Conservation (phyloP, 2,113 vertebrate genomes). For the Hassar affinis region DNA sequence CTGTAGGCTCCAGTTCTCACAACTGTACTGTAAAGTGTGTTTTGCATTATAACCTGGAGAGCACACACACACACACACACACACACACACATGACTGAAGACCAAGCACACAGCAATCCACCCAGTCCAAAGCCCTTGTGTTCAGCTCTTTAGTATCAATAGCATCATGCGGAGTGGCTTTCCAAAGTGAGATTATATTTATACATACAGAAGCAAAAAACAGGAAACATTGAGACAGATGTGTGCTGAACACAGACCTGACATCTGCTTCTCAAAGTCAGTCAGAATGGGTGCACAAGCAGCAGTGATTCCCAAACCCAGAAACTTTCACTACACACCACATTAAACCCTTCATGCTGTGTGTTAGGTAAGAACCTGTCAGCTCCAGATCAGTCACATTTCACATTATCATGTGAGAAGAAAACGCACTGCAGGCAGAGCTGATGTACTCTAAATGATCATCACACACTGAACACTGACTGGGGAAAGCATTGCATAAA, state of each 20-base stretch:
- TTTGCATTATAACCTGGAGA: background rate
- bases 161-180: background rate
- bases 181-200: background rate
- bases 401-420: background rate
- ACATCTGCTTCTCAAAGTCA: background rate
- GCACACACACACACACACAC: background rate
- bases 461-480: background rate
- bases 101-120: background rate
- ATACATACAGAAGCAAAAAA: background rate
- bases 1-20: background rate
- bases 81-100: background rate
- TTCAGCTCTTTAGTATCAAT: background rate
- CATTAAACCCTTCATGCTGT: background rate
- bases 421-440: background rate
- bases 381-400: background rate
- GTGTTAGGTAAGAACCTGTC: background rate
- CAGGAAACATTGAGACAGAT: background rate
- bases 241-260: background rate
- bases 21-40: background rate
- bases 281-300: background rate
- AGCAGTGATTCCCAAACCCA: background rate
- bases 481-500: conserved; percentile 13
- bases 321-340: background rate
- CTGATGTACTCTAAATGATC: background rate
- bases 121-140: conserved; percentile 10